These are phyloP conservation scores for Bembecia ichneumoniformis DNA, from an alignment of 2,888 invertebrate genomes.

Conservation along the genomic window DNA sequence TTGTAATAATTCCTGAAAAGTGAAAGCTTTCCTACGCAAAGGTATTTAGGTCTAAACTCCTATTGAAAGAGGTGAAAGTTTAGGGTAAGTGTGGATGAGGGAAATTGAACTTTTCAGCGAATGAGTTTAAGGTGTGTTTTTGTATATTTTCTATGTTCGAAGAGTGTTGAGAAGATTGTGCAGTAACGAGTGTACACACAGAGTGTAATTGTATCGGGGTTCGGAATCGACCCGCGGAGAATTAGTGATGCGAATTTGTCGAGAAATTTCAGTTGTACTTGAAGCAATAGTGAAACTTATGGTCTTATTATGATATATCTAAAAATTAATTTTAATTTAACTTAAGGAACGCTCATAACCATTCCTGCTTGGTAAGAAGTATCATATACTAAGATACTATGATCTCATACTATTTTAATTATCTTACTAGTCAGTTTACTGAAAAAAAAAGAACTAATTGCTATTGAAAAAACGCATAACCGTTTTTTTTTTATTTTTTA, in stretches of 20 bases:
- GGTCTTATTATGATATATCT: constrained; percentile 1
- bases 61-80: constrained; percentile 72
- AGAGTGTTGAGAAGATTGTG: constrained; percentile 62
- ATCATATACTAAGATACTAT: no score
- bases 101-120: constrained; percentile 26
- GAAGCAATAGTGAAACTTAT: constrained; percentile 28
- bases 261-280: constrained; percentile 15
- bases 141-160: constrained; percentile 17
- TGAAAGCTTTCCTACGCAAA: constrained; percentile 68
- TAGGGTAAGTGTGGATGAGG: constrained; percentile 27
- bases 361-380: no score
- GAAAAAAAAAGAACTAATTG: no score
- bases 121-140: constrained; percentile 28
- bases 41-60: constrained; percentile 71
- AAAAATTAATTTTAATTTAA: no score
- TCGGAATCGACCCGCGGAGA: constrained; percentile 45
- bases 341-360: no score
- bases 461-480: no score
- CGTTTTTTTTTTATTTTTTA: no score
- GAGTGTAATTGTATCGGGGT: constrained; percentile 70
- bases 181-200: constrained; percentile 65
- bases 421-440: no score
- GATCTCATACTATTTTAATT: no score
- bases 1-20: constrained; percentile 68
- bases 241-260: constrained; percentile 36